These are phyloP conservation scores for Geophilus truncorum DNA, from an alignment of 2,888 invertebrate genomes.

Conservation along the genomic window DNA sequence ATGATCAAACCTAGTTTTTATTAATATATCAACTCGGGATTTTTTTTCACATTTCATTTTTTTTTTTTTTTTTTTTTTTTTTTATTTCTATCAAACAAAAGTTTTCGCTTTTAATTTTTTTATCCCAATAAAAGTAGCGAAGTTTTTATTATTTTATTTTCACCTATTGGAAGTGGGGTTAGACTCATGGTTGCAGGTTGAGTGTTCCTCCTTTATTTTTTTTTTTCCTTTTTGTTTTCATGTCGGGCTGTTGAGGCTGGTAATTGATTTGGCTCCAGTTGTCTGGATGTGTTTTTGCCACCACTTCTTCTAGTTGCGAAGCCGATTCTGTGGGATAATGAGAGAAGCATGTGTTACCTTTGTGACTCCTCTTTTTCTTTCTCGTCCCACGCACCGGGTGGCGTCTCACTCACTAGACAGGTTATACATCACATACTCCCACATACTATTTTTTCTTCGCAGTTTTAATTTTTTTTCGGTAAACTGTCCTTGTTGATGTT, in stretches of 20 bases:
- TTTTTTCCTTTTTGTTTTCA: slow-evolving; percentile 2
- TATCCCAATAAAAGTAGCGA: neutral
- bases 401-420: slow-evolving; percentile 9
- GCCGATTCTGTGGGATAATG: slow-evolving; percentile 33
- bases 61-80: neutral
- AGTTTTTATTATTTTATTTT: slow-evolving; percentile 18
- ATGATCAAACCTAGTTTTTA: slow-evolving; percentile 3
- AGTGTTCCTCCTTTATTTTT: neutral
- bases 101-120: neutral
- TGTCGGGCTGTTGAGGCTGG: slow-evolving; percentile 7
- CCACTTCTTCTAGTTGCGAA: slow-evolving; percentile 32
- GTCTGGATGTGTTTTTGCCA: slow-evolving; percentile 35
- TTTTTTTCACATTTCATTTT: neutral
- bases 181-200: neutral
- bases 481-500: neutral
- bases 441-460: neutral
- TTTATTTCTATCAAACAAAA: neutral
- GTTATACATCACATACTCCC: slow-evolving; percentile 19
- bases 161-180: neutral
- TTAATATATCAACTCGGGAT: neutral
- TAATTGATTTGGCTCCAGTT: slow-evolving; percentile 36
- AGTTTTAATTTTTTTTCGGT: neutral
- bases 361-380: slow-evolving; percentile 19
- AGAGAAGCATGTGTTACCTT: slow-evolving; percentile 35
- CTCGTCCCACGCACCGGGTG: slow-evolving; percentile 1